These are phyloP conservation scores for Microctonus hyperodae DNA, from an alignment of 2,888 invertebrate species.

Conservation along the genomic window DNA sequence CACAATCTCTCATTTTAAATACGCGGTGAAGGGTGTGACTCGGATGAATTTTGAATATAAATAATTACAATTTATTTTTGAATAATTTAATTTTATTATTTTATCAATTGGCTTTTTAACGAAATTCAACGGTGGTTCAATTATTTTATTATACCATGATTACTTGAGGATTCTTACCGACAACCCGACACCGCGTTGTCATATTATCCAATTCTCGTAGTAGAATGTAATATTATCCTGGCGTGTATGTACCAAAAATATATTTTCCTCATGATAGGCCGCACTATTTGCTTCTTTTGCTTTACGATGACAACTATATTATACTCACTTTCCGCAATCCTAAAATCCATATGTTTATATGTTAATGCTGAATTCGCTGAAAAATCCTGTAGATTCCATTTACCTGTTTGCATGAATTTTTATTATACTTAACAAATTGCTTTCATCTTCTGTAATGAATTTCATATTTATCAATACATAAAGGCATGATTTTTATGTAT, in stretches of 20 bases:
- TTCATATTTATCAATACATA: neutral
- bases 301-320: no score
- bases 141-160: neutral
- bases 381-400: constrained; percentile 8
- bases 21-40: constrained; percentile 8
- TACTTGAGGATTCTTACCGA: neutral
- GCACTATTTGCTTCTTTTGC: neutral
- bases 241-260: neutral
- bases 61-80: neutral
- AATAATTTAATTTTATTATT: neutral
- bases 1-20: neutral
- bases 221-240: constrained; percentile 23
- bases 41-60: neutral
- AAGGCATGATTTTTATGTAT: neutral
- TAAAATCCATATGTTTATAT: neutral
- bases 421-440: neutral
- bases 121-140: neutral
- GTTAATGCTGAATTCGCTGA: neutral
- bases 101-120: neutral
- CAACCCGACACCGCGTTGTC: constrained; percentile 30
- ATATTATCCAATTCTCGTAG: constrained; percentile 5
- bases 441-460: neutral
- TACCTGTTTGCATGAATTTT: constrained; percentile 7
- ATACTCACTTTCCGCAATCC: neutral
- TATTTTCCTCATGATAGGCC: constrained; percentile 5